Percentiles rank a stretch among this genome's conserved stretches.
Evolutionary conservation across 2,888 invertebrate species (phyloP).

Genomic region (Anaspis maculata): DNA sequence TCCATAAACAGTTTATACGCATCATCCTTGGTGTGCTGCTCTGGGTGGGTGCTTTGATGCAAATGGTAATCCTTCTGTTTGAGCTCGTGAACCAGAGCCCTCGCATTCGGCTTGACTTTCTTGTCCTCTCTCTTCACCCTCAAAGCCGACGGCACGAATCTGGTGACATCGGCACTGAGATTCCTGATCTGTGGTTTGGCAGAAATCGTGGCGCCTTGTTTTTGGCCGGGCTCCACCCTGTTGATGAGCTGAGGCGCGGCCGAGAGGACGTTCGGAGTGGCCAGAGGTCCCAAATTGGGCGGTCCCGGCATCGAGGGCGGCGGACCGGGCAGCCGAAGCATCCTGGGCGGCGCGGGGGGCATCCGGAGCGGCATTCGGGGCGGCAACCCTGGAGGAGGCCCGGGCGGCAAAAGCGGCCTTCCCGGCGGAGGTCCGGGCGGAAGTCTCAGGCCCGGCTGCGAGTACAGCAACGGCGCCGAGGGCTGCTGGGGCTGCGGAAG

Average conservation of each 20-base stretch:
- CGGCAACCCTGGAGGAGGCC: slow-evolving; percentile 48
- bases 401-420: slow-evolving; percentile 44
- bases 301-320: slow-evolving; percentile 25
- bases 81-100: slow-evolving; percentile 46
- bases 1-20: slow-evolving; percentile 98
- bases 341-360: slow-evolving; percentile 47
- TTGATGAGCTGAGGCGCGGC: slow-evolving; percentile 77
- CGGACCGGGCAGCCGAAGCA: slow-evolving; percentile 32
- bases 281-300: slow-evolving; percentile 26
- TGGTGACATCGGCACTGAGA: slow-evolving; percentile 87
- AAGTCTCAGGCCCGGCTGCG: slow-evolving; percentile 29
- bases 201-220: slow-evolving; percentile 68
- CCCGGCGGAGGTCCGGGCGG: slow-evolving; percentile 50
- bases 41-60: slow-evolving; percentile 30
- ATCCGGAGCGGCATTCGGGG: slow-evolving; percentile 49
- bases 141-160: slow-evolving; percentile 89
- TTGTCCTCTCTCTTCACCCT: slow-evolving; percentile 84
- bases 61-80: slow-evolving; percentile 44
- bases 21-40: slow-evolving; percentile 79
- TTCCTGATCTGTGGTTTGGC: slow-evolving; percentile 96
- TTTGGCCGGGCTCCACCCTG: slow-evolving; percentile 46
- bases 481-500: slow-evolving; percentile 32
- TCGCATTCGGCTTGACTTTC: slow-evolving; percentile 49
- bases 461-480: slow-evolving; percentile 40
- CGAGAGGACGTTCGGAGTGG: slow-evolving; percentile 63